Evolutionary conservation across 2,113 vertebrate genomes (phyloP).

Genomic region (Alethe diademata): DNA sequence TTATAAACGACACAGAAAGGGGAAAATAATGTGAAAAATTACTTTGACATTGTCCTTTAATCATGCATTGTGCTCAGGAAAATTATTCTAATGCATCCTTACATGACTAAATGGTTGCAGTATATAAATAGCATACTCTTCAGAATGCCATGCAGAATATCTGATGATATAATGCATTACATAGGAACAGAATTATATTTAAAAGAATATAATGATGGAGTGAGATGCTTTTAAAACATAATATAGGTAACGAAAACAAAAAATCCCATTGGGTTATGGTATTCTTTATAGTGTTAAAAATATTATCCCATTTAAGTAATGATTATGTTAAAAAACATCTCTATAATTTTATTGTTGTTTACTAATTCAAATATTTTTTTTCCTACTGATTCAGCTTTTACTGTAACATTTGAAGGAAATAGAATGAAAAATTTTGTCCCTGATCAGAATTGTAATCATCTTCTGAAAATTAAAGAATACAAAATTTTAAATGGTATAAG

Average conservation of each 20-base stretch:
- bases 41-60: conserved; percentile 51
- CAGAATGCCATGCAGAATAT: not conserved
- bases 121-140: conserved; percentile 2
- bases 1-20: conserved; percentile 21
- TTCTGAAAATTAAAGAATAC: not conserved
- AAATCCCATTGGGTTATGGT: not conserved
- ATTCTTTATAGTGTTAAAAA: not conserved
- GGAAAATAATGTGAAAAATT: conserved; percentile 42
- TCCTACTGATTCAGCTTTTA: not conserved
- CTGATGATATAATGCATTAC: not conserved
- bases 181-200: not conserved
- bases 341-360: not conserved
- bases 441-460: not conserved
- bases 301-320: not conserved
- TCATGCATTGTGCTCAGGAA: conserved; percentile 26
- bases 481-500: not conserved
- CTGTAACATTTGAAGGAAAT: not conserved
- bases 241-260: not conserved
- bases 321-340: not conserved
- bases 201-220: not conserved
- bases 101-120: not conserved
- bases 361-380: not conserved
- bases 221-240: not conserved
- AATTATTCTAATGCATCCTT: conserved; percentile 28
- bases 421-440: not conserved